Evolutionary conservation across 2,113 vertebrate species (phyloP), one percentile per base, ranked within the genome.

Genomic region (Epinephelus fuscoguttatus): DNA sequence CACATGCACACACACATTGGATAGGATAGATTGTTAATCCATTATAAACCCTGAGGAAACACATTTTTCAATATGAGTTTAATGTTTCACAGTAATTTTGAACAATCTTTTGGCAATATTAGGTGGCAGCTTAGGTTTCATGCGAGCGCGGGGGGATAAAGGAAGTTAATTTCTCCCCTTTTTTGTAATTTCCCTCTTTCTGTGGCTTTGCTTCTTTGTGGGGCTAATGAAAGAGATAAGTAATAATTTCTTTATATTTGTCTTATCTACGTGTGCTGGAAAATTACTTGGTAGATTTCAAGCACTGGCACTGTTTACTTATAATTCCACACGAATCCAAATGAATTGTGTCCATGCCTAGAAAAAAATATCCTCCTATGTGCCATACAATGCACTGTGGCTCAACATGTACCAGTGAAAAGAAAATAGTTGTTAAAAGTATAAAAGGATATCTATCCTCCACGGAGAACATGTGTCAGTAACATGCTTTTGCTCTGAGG

Each of bases 41-140:
- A 81, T 88, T 89, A 76, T 87, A 91, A 89, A 90, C 84, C 90
- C 88, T 0, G 78, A 89, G 88, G 89, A 93, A 88, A 88, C 81
- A 81, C 80, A 85, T 90, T 93, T 90, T 86, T 90, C 89, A 89
- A 85, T 87, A 87, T 91, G 89, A 89, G 88, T 91, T 93, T 86
- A 90, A 89, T 91, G 91, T 93, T 92, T 93, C 83, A 78, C 33
- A 45, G 85, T 76, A 89, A 88, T 89, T 92, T 82, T 85, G 71
- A 90, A 81, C 84, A 82, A 89, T 91, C 75, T 84, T 88, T 90
- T 76, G 55, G 67, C 78, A 87, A 86, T 55, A 82, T 88, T 88
- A 88, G 72, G 78, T 82, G 77, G 75, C 80, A 84, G 84, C 84
- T 88, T 88, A 84, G 69, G 77, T 92, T 90, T 77, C 60, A 78